Evolutionary conservation across 2,113 vertebrate genomes (phyloP).

Genomic region (Chlamydotis undulata): DNA sequence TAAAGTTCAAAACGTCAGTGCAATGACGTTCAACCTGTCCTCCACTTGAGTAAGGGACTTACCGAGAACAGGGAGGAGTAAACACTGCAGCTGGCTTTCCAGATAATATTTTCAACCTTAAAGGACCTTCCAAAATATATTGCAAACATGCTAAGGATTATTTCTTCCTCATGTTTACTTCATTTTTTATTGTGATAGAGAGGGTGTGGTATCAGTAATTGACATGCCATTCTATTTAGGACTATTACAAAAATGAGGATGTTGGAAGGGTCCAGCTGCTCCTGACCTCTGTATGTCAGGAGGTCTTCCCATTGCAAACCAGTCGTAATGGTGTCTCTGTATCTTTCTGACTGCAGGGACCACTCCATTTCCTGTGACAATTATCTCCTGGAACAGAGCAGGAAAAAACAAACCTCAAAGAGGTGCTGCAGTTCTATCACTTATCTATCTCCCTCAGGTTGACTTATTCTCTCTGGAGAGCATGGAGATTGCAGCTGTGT

Average conservation of each 20-base stretch:
- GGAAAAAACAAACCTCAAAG: slow-evolving; percentile 5
- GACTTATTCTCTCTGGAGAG: background rate
- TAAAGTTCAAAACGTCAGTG: slow-evolving; percentile 46
- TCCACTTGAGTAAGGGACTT: slow-evolving; percentile 9
- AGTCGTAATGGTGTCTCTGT: background rate
- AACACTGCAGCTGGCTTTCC: slow-evolving; percentile 25
- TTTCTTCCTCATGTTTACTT: slow-evolving; percentile 1
- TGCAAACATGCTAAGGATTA: background rate
- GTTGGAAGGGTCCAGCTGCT: background rate
- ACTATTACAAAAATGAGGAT: background rate
- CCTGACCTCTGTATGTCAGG: background rate
- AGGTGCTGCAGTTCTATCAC: background rate
- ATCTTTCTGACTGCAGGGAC: background rate
- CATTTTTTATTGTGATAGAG: background rate
- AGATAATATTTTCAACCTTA: slow-evolving; percentile 62
- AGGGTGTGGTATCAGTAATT: background rate
- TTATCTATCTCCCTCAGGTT: background rate
- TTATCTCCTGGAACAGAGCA: slow-evolving; percentile 2
- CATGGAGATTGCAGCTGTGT: background rate
- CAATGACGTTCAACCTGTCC: background rate
- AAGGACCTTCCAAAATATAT: slow-evolving; percentile 6
- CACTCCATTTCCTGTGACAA: slow-evolving; percentile 19
- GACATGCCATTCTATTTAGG: background rate
- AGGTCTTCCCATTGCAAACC: background rate
- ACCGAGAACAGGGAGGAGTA: slow-evolving; percentile 2